Conservation (phyloP, 1,140 invertebrate genomes). For the Brachionus plicatilis region DNA sequence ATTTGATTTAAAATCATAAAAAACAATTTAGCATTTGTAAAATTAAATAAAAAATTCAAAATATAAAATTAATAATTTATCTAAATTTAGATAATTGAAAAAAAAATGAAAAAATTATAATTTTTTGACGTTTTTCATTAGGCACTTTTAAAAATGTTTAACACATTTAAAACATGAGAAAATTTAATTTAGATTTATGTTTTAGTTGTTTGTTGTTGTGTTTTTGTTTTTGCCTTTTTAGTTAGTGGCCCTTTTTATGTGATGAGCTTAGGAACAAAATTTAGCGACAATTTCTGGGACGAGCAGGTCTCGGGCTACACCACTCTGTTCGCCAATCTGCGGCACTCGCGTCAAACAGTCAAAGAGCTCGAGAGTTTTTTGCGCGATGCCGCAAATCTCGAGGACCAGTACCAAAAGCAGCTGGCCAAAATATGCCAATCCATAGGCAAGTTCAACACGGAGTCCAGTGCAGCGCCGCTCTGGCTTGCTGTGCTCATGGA, state of each 20-base stretch:
- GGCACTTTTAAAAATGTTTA: background rate
- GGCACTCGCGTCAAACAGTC: background rate
- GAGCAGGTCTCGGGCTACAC: background rate
- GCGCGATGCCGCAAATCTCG: background rate
- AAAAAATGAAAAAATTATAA: background rate
- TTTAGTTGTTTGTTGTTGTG: background rate
- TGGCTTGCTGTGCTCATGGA: background rate
- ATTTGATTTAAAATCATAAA: no score
- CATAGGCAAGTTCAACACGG: background rate
- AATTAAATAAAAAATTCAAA: no score
- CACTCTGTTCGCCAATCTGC: background rate
- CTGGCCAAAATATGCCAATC: background rate
- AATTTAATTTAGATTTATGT: background rate
- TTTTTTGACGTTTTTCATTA: background rate
- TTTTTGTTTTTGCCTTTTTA: background rate
- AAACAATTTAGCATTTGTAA: no score
- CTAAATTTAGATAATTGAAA: background rate
- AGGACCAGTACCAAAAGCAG: conserved; percentile 22
- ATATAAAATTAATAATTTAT: background rate
- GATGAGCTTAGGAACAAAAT: conserved; percentile 6
- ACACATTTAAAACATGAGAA: background rate
- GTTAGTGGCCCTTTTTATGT: background rate
- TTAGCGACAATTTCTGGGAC: conserved; percentile 31
- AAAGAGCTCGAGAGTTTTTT: conserved; percentile 22
- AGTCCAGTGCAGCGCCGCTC: background rate